These are phyloP conservation scores for Acanthis flammea DNA, from an alignment of 2,797 vertebrate species.

Conservation along the genomic window DNA sequence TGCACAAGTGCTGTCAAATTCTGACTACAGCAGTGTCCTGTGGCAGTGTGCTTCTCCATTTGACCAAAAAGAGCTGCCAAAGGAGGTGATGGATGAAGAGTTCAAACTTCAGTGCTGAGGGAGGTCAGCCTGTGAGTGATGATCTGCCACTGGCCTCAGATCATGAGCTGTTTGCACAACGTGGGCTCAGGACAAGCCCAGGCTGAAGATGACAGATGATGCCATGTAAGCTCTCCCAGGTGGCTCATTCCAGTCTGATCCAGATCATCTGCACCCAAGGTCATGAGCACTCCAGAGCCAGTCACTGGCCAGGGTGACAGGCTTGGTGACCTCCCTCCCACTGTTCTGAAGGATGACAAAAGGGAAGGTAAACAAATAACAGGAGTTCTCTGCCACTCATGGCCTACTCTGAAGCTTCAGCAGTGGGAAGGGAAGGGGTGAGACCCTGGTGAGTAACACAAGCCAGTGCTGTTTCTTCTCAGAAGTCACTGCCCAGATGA, in stretches of 20 bases:
- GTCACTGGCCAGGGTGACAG: neutral
- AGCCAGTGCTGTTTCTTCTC: neutral
- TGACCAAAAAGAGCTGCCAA: neutral
- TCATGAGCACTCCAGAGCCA: neutral
- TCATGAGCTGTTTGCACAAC: constrained; percentile 38
- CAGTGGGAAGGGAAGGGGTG: neutral
- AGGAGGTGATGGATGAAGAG: neutral
- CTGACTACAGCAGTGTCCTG: neutral
- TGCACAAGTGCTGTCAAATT: neutral
- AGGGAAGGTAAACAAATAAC: neutral
- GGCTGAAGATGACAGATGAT: neutral
- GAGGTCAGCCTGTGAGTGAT: constrained; percentile 29
- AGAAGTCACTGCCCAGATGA: neutral
- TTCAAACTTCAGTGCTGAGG: neutral
- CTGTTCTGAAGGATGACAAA: neutral
- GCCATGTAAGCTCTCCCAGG: neutral
- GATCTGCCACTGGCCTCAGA: constrained; percentile 18
- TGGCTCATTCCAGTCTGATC: constrained; percentile 26
- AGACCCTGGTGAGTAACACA: neutral
- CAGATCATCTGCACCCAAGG: neutral
- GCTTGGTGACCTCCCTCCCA: neutral
- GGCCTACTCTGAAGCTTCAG: neutral
- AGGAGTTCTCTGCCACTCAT: neutral
- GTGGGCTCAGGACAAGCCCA: neutral
- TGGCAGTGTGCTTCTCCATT: neutral